Evolutionary conservation across 2,888 invertebrate species (phyloP).

Genomic region (Eurytoma adleriae): DNA sequence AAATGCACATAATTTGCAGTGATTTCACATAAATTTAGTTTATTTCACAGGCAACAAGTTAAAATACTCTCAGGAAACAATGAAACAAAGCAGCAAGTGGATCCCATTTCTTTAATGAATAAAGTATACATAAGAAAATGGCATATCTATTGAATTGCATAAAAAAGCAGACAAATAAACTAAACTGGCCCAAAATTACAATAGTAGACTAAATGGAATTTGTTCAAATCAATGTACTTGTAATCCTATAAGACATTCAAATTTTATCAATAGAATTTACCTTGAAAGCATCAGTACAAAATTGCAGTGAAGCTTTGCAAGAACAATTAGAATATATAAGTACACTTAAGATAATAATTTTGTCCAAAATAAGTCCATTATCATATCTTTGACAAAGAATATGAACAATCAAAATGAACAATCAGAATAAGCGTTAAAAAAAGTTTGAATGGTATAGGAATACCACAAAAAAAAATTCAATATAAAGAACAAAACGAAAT

Average conservation of each 20-base stretch:
- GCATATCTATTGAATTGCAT: constrained; percentile 44
- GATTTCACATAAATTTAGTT: constrained; percentile 65
- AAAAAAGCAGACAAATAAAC: constrained; percentile 44
- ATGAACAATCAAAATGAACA: constrained; percentile 14
- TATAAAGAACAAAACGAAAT: constrained; percentile 27
- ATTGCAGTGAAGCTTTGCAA: constrained; percentile 4
- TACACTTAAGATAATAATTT: neutral
- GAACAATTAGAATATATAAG: neutral
- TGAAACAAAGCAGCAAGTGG: constrained; percentile 69
- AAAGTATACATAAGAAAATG: constrained; percentile 39
- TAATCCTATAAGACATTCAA: too few relatives aligned
- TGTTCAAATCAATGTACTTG: too few relatives aligned
- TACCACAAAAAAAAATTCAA: constrained; percentile 26
- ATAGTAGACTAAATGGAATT: constrained; percentile 26
- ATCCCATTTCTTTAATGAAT: constrained; percentile 58
- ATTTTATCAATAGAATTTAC: too few relatives aligned
- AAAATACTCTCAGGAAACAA: constrained; percentile 68
- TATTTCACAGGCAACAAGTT: constrained; percentile 73
- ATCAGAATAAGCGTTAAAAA: constrained; percentile 39
- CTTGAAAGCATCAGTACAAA: too few relatives aligned
- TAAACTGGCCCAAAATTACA: constrained; percentile 37
- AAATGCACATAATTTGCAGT: constrained; percentile 49
- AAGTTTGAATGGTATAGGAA: constrained; percentile 30
- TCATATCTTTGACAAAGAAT: constrained; percentile 15
- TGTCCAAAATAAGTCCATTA: constrained; percentile 38